Percentiles rank a stretch among this genome's conserved stretches.
Evolutionary conservation across 2,797 vertebrate genomes (phyloP).

Genomic region (Lutjanus campechanus): DNA sequence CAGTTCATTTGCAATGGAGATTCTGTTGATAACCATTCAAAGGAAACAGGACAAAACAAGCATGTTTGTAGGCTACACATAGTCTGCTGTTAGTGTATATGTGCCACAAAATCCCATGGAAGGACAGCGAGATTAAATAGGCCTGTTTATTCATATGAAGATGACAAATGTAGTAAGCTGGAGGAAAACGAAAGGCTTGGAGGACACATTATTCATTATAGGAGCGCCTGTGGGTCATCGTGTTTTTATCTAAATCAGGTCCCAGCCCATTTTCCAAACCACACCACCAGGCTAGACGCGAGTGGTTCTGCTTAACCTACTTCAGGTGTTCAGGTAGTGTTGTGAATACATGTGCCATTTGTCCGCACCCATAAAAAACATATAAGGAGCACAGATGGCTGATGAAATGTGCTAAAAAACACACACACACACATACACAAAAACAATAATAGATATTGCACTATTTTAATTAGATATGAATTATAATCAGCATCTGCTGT

Average conservation of each 20-base stretch:
- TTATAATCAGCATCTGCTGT: constrained; percentile 51
- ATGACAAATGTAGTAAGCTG: constrained; percentile 82
- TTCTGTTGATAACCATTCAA: constrained; percentile 70
- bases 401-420: constrained; percentile 27
- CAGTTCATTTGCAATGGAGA: constrained; percentile 75
- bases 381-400: constrained; percentile 17
- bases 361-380: constrained; percentile 46
- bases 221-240: constrained; percentile 81
- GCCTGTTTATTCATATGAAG: constrained; percentile 86
- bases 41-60: constrained; percentile 66
- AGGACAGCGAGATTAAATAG: constrained; percentile 83
- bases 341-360: constrained; percentile 62
- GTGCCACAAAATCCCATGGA: constrained; percentile 64
- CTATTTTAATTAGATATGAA: constrained; percentile 48
- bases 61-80: constrained; percentile 59
- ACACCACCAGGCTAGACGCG: constrained; percentile 66
- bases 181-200: constrained; percentile 73
- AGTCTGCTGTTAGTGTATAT: constrained; percentile 62
- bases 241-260: constrained; percentile 84
- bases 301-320: constrained; percentile 74
- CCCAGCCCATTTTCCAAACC: constrained; percentile 72
- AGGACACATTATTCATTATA: constrained; percentile 83
- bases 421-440: not conserved
- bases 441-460: constrained; percentile 10
- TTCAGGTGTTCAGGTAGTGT: constrained; percentile 58